A percentile compares a stretch with the other conserved stretches of the same genome.
Evolutionary conservation across 2,113 vertebrate species (phyloP).

Genomic region (Podarcis muralis): DNA sequence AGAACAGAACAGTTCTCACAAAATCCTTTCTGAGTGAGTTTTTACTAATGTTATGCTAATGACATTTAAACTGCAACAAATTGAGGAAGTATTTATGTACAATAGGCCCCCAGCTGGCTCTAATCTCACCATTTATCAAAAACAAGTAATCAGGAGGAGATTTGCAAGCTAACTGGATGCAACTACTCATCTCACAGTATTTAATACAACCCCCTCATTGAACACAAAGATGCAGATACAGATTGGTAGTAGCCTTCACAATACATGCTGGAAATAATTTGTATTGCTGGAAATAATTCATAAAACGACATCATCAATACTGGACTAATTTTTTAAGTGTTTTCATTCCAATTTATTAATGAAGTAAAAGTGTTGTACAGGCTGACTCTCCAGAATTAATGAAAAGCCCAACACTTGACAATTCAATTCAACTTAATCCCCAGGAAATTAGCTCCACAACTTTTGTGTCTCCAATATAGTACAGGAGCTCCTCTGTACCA

Average conservation of each 20-base stretch:
- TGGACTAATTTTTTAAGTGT: not conserved
- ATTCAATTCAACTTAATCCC: not conserved
- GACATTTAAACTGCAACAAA: not conserved
- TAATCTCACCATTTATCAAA: not conserved
- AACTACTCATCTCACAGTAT: not conserved
- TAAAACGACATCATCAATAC: not conserved
- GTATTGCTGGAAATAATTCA: not conserved
- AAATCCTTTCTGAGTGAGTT: not conserved
- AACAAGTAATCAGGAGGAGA: conserved; percentile 7
- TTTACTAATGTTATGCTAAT: not conserved
- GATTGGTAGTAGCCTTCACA: not conserved
- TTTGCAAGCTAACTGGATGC: not conserved
- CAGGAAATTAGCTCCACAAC: not conserved
- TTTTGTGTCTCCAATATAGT: not conserved
- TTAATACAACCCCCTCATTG: not conserved
- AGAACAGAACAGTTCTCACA: not conserved
- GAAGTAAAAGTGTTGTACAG: not conserved
- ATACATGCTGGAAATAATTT: not conserved
- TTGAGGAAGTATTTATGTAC: not conserved
- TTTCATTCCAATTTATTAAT: not conserved
- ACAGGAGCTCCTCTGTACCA: not conserved
- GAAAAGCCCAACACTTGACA: not conserved
- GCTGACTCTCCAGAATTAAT: not conserved
- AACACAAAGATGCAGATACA: not conserved
- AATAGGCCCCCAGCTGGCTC: not conserved